Conservation (phyloP, 2,113 vertebrate species). For the Accipiter virgatus region DNA sequence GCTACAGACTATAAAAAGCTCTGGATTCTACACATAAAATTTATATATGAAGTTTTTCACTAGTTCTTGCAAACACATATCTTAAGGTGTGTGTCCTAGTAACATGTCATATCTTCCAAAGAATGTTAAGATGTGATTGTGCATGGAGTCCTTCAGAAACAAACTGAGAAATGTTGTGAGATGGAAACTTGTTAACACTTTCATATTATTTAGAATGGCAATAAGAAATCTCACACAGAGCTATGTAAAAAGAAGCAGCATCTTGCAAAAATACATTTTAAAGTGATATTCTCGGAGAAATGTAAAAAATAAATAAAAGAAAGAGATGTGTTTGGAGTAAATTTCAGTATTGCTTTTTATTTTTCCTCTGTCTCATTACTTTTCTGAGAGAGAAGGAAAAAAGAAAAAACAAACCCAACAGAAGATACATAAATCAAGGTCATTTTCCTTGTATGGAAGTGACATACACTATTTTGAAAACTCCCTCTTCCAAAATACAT, state of each 20-base stretch:
- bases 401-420: background rate
- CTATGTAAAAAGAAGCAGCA: background rate
- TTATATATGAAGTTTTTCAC: background rate
- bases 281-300: background rate
- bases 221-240: background rate
- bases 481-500: fast-evolving
- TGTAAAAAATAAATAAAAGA: background rate
- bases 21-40: background rate
- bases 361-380: background rate
- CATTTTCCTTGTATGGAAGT: background rate
- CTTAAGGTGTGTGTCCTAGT: background rate
- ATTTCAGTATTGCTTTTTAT: background rate
- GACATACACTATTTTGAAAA: background rate
- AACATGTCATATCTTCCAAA: fast-evolving
- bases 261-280: background rate
- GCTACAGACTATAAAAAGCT: background rate
- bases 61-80: background rate
- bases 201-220: background rate
- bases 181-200: background rate
- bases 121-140: background rate
- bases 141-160: background rate
- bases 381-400: background rate
- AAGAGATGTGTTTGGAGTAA: fast-evolving
- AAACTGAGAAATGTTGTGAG: background rate
- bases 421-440: background rate